Evolutionary conservation across 2,797 vertebrate genomes (phyloP).

Genomic region (Schizothorax lantsangensis): DNA sequence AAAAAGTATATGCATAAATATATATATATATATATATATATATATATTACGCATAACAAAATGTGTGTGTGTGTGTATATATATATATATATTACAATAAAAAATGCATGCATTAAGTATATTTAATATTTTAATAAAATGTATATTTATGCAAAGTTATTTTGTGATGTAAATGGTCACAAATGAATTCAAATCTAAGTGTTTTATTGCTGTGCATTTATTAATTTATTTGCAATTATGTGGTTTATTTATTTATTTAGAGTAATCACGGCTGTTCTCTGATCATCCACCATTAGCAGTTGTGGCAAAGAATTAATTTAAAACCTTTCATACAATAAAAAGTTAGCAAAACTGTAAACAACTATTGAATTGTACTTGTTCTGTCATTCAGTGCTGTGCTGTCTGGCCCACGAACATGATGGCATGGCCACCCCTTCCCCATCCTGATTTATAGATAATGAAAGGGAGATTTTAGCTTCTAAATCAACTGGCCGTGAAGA

Average conservation of each 20-base stretch:
- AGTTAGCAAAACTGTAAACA: not conserved
- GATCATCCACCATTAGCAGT: not conserved
- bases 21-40: not conserved
- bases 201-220: too few relatives aligned
- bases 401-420: not conserved
- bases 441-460: slow-evolving; percentile 6
- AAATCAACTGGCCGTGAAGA: slow-evolving; percentile 17
- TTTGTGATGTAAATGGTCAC: not conserved
- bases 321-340: not conserved
- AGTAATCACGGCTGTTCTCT: not conserved
- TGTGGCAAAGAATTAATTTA: not conserved
- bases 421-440: not conserved
- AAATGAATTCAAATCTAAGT: not conserved
- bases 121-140: not conserved
- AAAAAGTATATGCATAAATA: not conserved
- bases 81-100: not conserved
- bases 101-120: not conserved
- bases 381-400: not conserved
- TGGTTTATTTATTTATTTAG: not conserved
- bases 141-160: not conserved
- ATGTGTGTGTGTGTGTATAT: too few relatives aligned
- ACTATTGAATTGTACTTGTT: not conserved
- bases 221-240: not conserved
- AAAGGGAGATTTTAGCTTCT: slow-evolving; percentile 2
- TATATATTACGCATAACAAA: too few relatives aligned